Conservation (phyloP, 2,888 invertebrate species). For the Pseudeuparius sepicola region DNA sequence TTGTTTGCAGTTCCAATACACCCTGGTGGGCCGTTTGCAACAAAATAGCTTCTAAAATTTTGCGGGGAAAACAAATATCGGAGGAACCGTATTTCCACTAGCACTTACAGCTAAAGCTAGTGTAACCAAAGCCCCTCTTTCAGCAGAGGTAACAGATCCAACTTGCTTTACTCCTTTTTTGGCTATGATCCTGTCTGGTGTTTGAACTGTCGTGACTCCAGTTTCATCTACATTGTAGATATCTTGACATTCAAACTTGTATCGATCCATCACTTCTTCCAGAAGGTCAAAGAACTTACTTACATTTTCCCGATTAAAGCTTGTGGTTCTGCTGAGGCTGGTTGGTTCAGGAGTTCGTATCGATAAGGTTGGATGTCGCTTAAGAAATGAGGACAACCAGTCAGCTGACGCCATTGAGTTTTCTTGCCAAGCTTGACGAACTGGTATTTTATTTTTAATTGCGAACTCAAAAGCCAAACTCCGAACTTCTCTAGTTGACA, state of each 20-base stretch:
- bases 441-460: constrained; percentile 14
- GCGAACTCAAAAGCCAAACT: constrained; percentile 10
- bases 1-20: constrained; percentile 30
- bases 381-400: constrained; percentile 28
- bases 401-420: constrained; percentile 26
- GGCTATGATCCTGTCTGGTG: constrained; percentile 31
- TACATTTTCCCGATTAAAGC: constrained; percentile 27
- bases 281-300: constrained; percentile 24
- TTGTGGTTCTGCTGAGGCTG: constrained; percentile 23
- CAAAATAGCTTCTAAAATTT: constrained; percentile 20
- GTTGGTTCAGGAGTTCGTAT: constrained; percentile 21
- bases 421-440: constrained; percentile 23
- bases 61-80: constrained; percentile 10
- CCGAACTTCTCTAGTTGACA: constrained; percentile 7
- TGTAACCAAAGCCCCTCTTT: constrained; percentile 24
- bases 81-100: neutral
- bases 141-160: constrained; percentile 32
- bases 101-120: neutral
- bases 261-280: constrained; percentile 17
- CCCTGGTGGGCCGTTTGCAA: constrained; percentile 25
- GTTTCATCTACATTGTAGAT: constrained; percentile 25
- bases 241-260: constrained; percentile 11
- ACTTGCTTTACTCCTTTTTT: constrained; percentile 32
- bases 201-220: constrained; percentile 35
- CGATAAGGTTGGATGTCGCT: constrained; percentile 11